phyloP scores from a whole-genome alignment of 2,888 invertebrate genomes.

The Tiliacea aurago region DNA sequence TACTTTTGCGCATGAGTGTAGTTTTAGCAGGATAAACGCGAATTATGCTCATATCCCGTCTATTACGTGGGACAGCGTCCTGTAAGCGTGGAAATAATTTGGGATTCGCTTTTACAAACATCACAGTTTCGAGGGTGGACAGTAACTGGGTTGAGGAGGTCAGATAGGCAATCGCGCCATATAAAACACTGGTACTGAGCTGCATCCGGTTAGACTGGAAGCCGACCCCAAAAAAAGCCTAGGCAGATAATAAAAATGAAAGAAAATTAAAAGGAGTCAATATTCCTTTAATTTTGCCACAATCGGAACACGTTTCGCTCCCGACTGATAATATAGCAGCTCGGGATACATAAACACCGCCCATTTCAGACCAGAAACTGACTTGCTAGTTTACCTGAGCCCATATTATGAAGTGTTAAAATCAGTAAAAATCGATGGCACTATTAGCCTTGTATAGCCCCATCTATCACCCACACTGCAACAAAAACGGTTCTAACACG shows the following conservation, averaged over 20 bases:
- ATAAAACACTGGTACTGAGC: background rate
- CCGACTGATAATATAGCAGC: background rate
- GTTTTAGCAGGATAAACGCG: no score
- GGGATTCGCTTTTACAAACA: no score
- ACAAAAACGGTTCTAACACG: conserved; percentile 9
- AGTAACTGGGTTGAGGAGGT: background rate
- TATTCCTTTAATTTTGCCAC: background rate
- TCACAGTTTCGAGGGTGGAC: no score
- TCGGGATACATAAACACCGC: background rate
- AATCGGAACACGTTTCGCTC: background rate
- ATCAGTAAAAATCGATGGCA: conserved; percentile 11
- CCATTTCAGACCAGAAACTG: background rate
- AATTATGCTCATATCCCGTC: no score
- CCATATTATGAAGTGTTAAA: conserved; percentile 7
- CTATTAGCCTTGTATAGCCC: conserved; percentile 12
- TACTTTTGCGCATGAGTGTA: no score
- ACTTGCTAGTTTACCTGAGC: background rate
- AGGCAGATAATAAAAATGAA: background rate
- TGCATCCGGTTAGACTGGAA: background rate
- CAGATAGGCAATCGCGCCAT: background rate
- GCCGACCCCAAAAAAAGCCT: background rate
- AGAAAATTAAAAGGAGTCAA: no score
- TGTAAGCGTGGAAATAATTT: no score
- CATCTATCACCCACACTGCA: conserved; percentile 37
- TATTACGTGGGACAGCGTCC: no score